A percentile compares a stretch with the other conserved stretches of the same genome.
These are phyloP conservation scores for Paracentrotus lividus DNA, from an alignment of 53 echinoderm and acorn worm genomes.

Conservation along the genomic window DNA sequence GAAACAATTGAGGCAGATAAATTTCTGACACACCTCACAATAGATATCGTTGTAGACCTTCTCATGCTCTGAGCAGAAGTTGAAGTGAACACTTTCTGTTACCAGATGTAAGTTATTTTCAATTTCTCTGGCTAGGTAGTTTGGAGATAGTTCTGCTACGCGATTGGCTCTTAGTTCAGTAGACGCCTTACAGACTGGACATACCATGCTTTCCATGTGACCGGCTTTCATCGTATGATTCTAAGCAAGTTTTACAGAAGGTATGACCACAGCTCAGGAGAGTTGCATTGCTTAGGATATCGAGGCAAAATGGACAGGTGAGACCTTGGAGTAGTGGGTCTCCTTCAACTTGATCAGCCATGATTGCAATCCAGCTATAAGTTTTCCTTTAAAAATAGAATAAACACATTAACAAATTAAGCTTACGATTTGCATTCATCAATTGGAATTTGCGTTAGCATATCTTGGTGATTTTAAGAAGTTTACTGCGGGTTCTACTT, in stretches of 20 bases:
- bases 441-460: too few species aligned
- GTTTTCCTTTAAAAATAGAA: too few species aligned
- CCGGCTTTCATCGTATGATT: background rate
- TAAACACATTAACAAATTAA: too few species aligned
- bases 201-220: background rate
- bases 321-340: background rate
- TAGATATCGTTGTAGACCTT: background rate
- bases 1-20: conserved; percentile 22
- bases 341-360: background rate
- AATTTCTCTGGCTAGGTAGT: background rate
- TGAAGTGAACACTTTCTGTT: background rate
- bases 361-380: too few species aligned
- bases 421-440: too few species aligned
- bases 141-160: background rate
- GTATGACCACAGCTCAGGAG: conserved; percentile 2
- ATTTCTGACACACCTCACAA: background rate
- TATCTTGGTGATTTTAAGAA: too few species aligned
- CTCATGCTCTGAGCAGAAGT: background rate
- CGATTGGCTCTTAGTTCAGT: background rate
- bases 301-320: background rate
- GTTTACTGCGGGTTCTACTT: too few species aligned
- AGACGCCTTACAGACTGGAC: background rate
- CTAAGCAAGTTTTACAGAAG: background rate
- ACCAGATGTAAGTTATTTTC: background rate
- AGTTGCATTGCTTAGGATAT: background rate